These are phyloP conservation scores for Eupithecia inturbata DNA, from an alignment of 2,888 invertebrate species.

Conservation along the genomic window DNA sequence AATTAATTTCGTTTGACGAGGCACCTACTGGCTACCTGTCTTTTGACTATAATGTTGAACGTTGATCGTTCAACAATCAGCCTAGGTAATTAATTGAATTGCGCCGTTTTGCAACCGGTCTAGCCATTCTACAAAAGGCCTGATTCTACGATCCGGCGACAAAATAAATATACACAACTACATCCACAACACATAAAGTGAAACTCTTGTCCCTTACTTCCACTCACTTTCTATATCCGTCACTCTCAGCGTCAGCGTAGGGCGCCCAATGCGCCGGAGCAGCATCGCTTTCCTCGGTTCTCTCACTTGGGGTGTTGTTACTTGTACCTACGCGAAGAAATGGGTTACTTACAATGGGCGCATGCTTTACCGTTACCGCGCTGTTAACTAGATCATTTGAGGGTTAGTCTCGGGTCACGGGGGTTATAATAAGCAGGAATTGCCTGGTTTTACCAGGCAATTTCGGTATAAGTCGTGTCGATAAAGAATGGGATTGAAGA, in stretches of 20 bases:
- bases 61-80: no score
- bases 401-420: not conserved
- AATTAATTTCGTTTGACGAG: no score
- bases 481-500: not conserved
- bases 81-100: no score
- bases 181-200: not conserved
- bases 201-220: slow-evolving; percentile 3
- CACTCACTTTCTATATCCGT: slow-evolving; percentile 67
- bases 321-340: slow-evolving; percentile 60
- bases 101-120: no score
- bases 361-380: not conserved
- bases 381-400: not conserved
- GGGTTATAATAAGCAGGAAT: no score
- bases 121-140: no score
- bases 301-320: slow-evolving; percentile 66
- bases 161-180: not conserved
- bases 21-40: no score
- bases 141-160: no score
- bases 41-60: no score
- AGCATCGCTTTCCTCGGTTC: slow-evolving; percentile 53
- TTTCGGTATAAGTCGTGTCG: not conserved
- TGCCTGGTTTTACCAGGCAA: no score
- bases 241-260: slow-evolving; percentile 71
- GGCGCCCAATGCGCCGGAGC: slow-evolving; percentile 72
- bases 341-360: slow-evolving; percentile 17